Conservation (phyloP, 2,888 invertebrate genomes). For the Caenorhabditis sulstoni region DNA sequence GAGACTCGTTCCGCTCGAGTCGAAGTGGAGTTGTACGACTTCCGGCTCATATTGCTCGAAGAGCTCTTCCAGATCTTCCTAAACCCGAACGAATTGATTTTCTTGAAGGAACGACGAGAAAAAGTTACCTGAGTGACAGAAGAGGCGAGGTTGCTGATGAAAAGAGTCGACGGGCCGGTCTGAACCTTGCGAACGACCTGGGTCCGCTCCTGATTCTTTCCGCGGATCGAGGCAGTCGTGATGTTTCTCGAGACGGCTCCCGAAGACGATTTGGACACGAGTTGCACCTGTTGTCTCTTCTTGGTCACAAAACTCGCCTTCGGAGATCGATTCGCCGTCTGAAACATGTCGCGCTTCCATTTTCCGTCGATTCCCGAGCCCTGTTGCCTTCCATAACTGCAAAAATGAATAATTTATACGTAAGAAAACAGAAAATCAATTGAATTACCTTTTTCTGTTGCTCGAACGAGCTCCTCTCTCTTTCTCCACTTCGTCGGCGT, state of each 20-base stretch:
- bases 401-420: slow-evolving; percentile 2
- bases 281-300: slow-evolving; percentile 10
- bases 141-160: slow-evolving; percentile 55
- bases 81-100: slow-evolving; percentile 1
- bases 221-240: slow-evolving; percentile 44
- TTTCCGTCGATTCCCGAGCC: slow-evolving; percentile 58
- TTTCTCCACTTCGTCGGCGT: slow-evolving; percentile 59
- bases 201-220: slow-evolving; percentile 6
- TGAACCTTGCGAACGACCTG: slow-evolving; percentile 10
- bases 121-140: slow-evolving; percentile 41
- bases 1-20: slow-evolving; percentile 29
- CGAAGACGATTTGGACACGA: slow-evolving; percentile 12
- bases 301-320: slow-evolving; percentile 26
- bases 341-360: slow-evolving; percentile 58
- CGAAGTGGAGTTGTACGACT: slow-evolving; percentile 53
- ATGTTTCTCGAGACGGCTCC: slow-evolving; percentile 24
- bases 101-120: not conserved
- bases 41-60: slow-evolving; percentile 50
- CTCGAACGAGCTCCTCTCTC: slow-evolving; percentile 13
- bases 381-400: slow-evolving; percentile 22
- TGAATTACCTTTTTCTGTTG: slow-evolving; percentile 30
- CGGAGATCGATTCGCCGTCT: slow-evolving; percentile 31
- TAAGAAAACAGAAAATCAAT: not conserved
- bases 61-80: slow-evolving; percentile 58
- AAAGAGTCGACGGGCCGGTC: slow-evolving; percentile 50